A percentile compares a stretch with the other conserved stretches of the same genome.
Evolutionary conservation across 2,797 vertebrate genomes (phyloP).

Genomic region (Discoglossus pictus): DNA sequence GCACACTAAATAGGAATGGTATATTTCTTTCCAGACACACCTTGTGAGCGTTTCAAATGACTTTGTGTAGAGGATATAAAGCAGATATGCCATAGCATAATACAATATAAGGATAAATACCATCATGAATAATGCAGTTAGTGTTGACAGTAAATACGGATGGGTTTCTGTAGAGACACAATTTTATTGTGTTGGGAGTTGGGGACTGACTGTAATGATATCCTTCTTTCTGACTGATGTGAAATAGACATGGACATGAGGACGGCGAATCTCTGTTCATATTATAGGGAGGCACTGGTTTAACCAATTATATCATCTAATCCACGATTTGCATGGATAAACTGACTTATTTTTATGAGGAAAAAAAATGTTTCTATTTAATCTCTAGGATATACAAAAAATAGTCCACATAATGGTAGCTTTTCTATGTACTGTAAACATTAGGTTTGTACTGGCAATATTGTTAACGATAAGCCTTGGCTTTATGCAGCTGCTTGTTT

Average conservation of each 20-base stretch:
- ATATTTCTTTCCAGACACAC: not conserved
- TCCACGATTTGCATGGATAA: no score
- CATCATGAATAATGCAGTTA: slow-evolving; percentile 37
- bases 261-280: not conserved
- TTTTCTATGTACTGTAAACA: no score
- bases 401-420: no score
- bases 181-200: slow-evolving; percentile 37
- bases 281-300: slow-evolving; percentile 11
- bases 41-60: not conserved
- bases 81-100: slow-evolving; percentile 22
- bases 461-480: no score
- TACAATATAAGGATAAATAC: slow-evolving; percentile 34
- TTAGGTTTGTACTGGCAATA: no score
- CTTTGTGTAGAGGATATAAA: slow-evolving; percentile 12
- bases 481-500: slow-evolving; percentile 1
- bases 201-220: slow-evolving; percentile 38
- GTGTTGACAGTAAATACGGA: slow-evolving; percentile 35
- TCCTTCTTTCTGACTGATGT: slow-evolving; percentile 34
- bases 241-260: slow-evolving; percentile 16
- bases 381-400: no score
- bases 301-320: no score
- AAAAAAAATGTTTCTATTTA: no score
- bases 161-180: slow-evolving; percentile 23
- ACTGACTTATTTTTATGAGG: no score
- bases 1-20: no score